Evolutionary conservation across 1,140 invertebrate species (phyloP).

Genomic region (Popillia japonica): DNA sequence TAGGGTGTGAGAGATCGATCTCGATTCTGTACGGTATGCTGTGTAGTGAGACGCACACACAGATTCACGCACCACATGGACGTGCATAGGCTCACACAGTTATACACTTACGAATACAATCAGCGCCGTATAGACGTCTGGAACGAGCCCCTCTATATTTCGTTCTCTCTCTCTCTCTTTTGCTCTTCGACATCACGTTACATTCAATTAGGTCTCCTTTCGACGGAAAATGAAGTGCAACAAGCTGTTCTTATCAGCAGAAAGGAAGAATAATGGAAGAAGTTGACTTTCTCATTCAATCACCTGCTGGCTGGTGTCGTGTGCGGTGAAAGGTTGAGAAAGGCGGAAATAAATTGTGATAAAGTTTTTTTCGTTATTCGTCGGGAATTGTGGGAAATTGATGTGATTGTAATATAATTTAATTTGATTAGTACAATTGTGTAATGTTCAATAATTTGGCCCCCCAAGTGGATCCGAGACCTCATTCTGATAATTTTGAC

Average conservation of each 20-base stretch:
- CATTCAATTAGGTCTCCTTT: slow-evolving; percentile 53
- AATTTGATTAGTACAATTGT: too few species aligned
- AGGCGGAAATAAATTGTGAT: too few species aligned
- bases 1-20: slow-evolving; percentile 52
- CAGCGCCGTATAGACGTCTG: slow-evolving; percentile 57
- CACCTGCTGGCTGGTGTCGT: not conserved
- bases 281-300: not conserved
- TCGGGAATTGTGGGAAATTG: too few species aligned
- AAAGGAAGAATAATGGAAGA: slow-evolving; percentile 12
- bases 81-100: not conserved
- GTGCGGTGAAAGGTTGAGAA: too few species aligned
- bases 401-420: too few species aligned
- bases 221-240: slow-evolving; percentile 43
- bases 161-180: too few species aligned
- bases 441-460: too few species aligned
- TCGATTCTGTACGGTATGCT: slow-evolving; percentile 40
- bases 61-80: slow-evolving; percentile 43
- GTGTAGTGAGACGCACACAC: not conserved
- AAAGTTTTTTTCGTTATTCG: too few species aligned
- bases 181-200: slow-evolving; percentile 49
- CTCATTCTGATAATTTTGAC: too few species aligned
- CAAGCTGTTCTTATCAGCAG: slow-evolving; percentile 43
- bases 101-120: slow-evolving; percentile 44
- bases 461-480: too few species aligned
- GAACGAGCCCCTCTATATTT: slow-evolving; percentile 47